Evolutionary conservation across 2,888 invertebrate species (phyloP), one percentile per base, ranked within the genome.

Genomic region (Girardia tigrina): DNA sequence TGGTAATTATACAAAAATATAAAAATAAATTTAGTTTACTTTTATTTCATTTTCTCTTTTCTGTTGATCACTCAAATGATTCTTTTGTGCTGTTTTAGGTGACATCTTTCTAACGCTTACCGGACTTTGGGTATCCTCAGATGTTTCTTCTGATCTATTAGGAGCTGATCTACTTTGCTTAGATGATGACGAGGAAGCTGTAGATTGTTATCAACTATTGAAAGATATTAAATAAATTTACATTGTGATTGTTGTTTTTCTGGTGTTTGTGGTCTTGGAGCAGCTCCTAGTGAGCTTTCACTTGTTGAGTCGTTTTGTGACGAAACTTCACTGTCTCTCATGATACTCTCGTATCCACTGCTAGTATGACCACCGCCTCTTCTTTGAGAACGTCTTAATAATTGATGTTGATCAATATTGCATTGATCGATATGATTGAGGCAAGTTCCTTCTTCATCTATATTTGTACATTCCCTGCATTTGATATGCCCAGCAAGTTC

Each of bases 311-410:
- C 85, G 75, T 81, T 42, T 69, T 82, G 84, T 71, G 82, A 83
- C 0, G 82, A 81, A 78, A 90, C 91, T 81, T 92, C 92, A 42
- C 84, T 84, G 83, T 92, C 92, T 78, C 92, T 86, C 12, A 91
- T 89, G 78, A 92, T 90, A 80, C 91, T 92, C 81, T 93, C 93
- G 81, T 92, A 93, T 0, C 93, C 93, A 72, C 87, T 87, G 80
- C 80, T 78, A 78, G 81, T 77, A 75, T 80, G 79, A 76, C 81
- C 79, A 14, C 75, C 71, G 28, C 42, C 75, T 8, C 29, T n/a
- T 16, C 75, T 42, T 1, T 36, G 42, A 14, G 69, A 42, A n/a
- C 42, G 16, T 14, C 56, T 23, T 14, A 8, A 77, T 77, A 36
- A 75, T 77, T 70, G 78, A 42, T 78, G 12, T 80, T 80, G 78